phyloP scores from a whole-genome alignment of 2,113 vertebrate genomes.

The Tragelaphus imberbis region DNA sequence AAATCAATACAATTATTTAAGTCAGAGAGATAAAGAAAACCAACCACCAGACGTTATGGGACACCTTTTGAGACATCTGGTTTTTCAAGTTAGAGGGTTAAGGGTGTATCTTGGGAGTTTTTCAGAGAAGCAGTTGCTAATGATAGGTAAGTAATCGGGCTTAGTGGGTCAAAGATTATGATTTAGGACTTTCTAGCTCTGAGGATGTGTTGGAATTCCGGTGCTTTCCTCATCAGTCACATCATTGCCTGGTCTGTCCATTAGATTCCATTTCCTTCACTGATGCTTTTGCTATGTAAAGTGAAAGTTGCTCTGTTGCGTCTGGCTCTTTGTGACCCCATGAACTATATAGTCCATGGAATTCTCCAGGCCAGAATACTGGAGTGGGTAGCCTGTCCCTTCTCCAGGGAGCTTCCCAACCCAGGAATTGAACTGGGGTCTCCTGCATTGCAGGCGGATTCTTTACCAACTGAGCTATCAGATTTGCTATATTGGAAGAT shows the following conservation, averaged over 20 bases:
- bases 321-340: neutral
- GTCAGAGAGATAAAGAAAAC: neutral
- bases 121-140: constrained; percentile 29
- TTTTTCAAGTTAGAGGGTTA: neutral
- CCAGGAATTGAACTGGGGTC: neutral
- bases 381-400: neutral
- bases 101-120: neutral
- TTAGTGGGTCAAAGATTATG: neutral
- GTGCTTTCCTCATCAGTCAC: neutral
- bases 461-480: neutral
- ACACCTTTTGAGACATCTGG: neutral
- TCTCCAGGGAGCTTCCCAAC: neutral
- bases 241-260: neutral
- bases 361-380: neutral
- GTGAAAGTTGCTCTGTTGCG: neutral
- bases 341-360: neutral
- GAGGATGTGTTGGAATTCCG: neutral
- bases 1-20: neutral
- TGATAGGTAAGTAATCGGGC: neutral
- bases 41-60: neutral
- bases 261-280: constrained; percentile 22
- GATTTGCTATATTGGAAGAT: constrained; percentile 1
- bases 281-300: constrained; percentile 5
- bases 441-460: neutral
- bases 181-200: neutral